Evolutionary conservation across 2,797 vertebrate genomes (phyloP), one percentile per base, ranked within the genome.

Genomic region (Sparidentex hasta): DNA sequence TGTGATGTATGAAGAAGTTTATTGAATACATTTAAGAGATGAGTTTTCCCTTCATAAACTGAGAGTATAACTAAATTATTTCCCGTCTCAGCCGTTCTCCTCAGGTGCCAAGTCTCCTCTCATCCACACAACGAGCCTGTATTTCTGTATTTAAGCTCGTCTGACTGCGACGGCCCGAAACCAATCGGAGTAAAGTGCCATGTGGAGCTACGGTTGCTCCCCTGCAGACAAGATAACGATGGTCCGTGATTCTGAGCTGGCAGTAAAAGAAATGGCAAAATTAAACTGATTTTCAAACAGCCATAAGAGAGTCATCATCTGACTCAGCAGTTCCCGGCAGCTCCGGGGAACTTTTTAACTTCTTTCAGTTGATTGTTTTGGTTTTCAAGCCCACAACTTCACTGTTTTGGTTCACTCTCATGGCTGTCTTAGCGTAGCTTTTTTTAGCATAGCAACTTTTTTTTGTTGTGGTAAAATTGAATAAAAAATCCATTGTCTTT

Each of bases 21-120:
- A 59, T 85, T 83, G 27, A 64, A 61, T 43, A 33, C 2, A 54
- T 33, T 63, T 46, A 55, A 74, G 47, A 47, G 9, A 61, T 25
- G 3, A 63, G 44, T 27, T 6, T 65, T 66, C 56, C 13, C 25
- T 48, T 56, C 50, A 55, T 13, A 38, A 46, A 41, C 52, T 41
- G 44, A 54, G 78, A 71, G 29, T 64, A 29, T 7, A 58, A 65
- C 21, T 54, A 4, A 80, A 48, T 50, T 12, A 41, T 64, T 29
- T 81, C n/a, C n/a, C 21, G 16, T 65, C 23, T 18, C 0, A 29
- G 50, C 4, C 25, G 6, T 2, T 16, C 38, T 56, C 21, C 1
- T 5, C 1, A n/a, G 44, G 17, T 29, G 46, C 16, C 12, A 4
- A 48, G 55, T 67, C 65, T 82, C 41, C 27, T 75, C 59, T 77